Evolutionary conservation across 2,888 invertebrate genomes (phyloP), one percentile per base, ranked within the genome.

Genomic region (Hedya salicella): DNA sequence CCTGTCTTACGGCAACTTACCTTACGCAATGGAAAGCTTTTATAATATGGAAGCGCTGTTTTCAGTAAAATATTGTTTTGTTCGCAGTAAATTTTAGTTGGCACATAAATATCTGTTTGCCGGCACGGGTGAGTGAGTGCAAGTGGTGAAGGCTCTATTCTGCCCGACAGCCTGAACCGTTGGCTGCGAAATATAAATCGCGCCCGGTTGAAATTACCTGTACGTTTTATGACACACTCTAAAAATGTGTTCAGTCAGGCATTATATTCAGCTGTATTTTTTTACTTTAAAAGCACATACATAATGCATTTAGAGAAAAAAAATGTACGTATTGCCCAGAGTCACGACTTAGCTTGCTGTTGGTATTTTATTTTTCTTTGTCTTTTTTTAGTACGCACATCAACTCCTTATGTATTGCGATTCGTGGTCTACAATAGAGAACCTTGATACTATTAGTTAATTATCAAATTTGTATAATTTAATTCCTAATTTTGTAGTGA

Each of bases 131-230:
- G 73, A 74, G 69, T 62, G 59, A 69, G 77, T 76, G 79, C 77
- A 78, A 78, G 78, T 78, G 79, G 77, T 76, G 77, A 81, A 79
- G 75, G 79, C 81, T 86, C 83, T 84, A 84, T 84, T 82, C 80
- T 80, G 76, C 73, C 79, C 74, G 75, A 79, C 81, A 78, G 77
- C 72, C 75, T 73, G 79, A 77, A 80, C 76, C 75, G 82, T 77
- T 80, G 79, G 77, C 78, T 78, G 81, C 80, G 78, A 86, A 84
- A 82, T 85, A 86, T 87, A 88, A 88, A 87, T 84, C 85, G 84
- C 80, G 77, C 78, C 78, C 78, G 81, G 78, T 80, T 81, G 77
- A 83, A 88, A 87, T 87, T 86, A 86, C 82, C 82, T 82, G 80
- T 80, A 81, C 82, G 78, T 78, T 86, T 86, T 87, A 85, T 86